These are phyloP conservation scores for Cryptocephalus primarius DNA, from an alignment of 2,888 invertebrate species.

Conservation along the genomic window DNA sequence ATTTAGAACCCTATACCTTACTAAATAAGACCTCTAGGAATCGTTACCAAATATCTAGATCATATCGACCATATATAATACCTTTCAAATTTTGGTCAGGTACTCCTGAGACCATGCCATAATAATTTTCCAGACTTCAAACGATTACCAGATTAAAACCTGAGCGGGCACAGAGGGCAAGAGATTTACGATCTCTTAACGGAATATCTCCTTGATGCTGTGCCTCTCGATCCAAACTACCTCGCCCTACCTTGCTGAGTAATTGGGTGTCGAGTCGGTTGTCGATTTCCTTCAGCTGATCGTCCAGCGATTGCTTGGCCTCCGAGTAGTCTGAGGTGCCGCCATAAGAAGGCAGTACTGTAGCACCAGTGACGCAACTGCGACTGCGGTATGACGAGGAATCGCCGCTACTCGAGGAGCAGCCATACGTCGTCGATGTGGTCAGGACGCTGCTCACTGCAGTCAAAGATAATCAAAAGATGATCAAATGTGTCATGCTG, in stretches of 20 bases:
- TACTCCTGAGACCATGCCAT: no score
- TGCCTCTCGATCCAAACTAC: no score
- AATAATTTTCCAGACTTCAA: no score
- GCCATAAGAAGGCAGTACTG: constrained; percentile 44
- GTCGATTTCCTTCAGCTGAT: constrained; percentile 51
- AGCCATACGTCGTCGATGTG: constrained; percentile 46
- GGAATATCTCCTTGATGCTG: constrained; percentile 33
- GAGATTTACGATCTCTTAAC: constrained; percentile 25
- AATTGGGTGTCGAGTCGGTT: constrained; percentile 63
- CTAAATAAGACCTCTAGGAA: no score
- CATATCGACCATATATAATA: no score
- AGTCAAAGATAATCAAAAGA: constrained; percentile 20
- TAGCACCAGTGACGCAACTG: neutral
- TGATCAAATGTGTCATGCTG: no score
- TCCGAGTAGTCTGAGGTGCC: constrained; percentile 36
- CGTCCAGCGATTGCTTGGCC: constrained; percentile 59
- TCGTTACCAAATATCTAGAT: no score
- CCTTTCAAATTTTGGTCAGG: no score
- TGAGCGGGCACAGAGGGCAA: neutral
- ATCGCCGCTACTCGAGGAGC: constrained; percentile 45
- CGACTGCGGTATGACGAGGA: constrained; percentile 39
- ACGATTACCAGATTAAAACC: no score
- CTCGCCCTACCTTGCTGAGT: constrained; percentile 45
- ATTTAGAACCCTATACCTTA: no score
- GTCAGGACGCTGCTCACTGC: constrained; percentile 48